Evolutionary conservation across 2,797 vertebrate genomes (phyloP).

Genomic region (Etheostoma perlongum): DNA sequence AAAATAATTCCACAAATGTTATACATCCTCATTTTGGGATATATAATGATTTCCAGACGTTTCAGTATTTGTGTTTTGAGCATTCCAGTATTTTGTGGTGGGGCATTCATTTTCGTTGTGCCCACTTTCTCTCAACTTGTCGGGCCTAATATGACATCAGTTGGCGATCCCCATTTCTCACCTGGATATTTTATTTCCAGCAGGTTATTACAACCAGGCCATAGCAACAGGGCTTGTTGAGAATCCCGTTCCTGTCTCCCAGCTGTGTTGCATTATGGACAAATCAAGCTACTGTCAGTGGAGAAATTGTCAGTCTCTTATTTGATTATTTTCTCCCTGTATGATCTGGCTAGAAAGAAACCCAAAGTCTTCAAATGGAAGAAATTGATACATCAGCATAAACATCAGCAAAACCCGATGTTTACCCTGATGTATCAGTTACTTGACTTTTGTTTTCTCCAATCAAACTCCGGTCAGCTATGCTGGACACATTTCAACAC

Average conservation of each 20-base stretch:
- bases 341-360: slow-evolving; percentile 24
- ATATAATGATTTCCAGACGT: slow-evolving; percentile 51
- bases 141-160: neutral
- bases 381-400: slow-evolving; percentile 18
- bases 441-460: neutral
- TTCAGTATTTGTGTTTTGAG: slow-evolving; percentile 24
- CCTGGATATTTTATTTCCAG: slow-evolving; percentile 14
- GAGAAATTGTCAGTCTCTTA: slow-evolving; percentile 12
- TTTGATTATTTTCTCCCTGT: slow-evolving; percentile 35
- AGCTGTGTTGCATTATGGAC: slow-evolving; percentile 42
- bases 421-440: slow-evolving; percentile 30
- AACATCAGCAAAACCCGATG: slow-evolving; percentile 27
- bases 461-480: slow-evolving; percentile 12
- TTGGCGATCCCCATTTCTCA: slow-evolving; percentile 8
- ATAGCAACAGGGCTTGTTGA: neutral
- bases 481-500: slow-evolving; percentile 9
- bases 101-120: neutral
- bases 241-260: slow-evolving; percentile 11
- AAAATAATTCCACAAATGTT: neutral
- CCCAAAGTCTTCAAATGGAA: slow-evolving; percentile 8
- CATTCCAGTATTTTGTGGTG: slow-evolving; percentile 39
- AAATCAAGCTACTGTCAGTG: slow-evolving; percentile 30
- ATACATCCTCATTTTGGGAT: slow-evolving; percentile 10
- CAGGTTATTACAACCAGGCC: neutral
- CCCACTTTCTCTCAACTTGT: slow-evolving; percentile 22